Evolutionary conservation across 2,888 invertebrate genomes (phyloP).

Genomic region (Pseudococcus longispinus): DNA sequence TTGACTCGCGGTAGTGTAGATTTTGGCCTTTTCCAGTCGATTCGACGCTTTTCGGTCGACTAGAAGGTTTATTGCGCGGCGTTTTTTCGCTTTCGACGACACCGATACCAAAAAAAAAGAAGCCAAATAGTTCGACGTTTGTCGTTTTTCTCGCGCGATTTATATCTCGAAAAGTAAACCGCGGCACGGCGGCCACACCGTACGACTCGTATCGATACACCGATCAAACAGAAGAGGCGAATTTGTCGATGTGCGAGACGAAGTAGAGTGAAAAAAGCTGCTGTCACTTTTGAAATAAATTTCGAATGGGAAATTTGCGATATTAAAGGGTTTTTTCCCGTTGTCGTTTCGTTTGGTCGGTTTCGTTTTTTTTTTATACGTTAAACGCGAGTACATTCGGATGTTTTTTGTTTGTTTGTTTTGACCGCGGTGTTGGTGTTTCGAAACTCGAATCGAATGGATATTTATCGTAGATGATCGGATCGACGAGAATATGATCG

Average conservation of each 20-base stretch:
- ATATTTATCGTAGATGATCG: not conserved
- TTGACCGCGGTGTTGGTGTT: not conserved
- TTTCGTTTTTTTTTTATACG: not conserved
- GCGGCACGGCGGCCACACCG: not conserved
- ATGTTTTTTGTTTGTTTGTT: not conserved
- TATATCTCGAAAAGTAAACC: not conserved
- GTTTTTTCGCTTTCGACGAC: not conserved
- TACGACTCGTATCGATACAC: not conserved
- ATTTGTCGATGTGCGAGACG: not conserved
- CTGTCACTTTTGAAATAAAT: not conserved
- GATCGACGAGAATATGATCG: not conserved
- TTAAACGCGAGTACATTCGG: not conserved
- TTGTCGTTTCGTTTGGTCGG: not conserved
- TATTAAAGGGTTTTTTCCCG: not conserved
- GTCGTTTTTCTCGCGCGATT: conserved; percentile 19
- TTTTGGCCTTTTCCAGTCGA: conserved; percentile 46
- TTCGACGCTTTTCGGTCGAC: conserved; percentile 39
- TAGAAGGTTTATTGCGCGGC: not conserved
- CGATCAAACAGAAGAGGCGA: not conserved
- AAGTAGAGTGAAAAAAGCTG: not conserved
- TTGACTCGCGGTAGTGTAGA: conserved; percentile 32
- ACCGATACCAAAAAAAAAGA: not conserved
- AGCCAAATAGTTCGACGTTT: conserved; percentile 7
- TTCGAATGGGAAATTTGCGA: not conserved
- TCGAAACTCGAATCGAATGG: not conserved